Base-by-base conservation (phyloP, 23 tunicate species). In the Ciona savignyi region DNA sequence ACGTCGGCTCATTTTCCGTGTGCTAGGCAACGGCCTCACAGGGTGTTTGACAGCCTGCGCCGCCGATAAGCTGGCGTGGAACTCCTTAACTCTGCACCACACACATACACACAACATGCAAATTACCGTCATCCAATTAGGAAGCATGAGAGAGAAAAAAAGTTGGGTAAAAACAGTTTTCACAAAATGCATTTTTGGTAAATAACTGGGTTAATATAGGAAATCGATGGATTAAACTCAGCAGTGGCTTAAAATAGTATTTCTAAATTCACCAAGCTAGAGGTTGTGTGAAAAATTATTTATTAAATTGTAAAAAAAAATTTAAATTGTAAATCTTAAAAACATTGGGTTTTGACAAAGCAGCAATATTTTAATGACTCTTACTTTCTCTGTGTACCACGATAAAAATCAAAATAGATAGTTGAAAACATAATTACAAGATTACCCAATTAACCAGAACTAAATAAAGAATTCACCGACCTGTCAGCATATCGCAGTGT, bases 401-500 rank as follows among this genome's bases (percentile, higher is more conserved):
- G 19, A 15, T 11, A 49, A 49, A 49, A 11, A 49, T 49, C 20
- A 49, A 49, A 49, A 20, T 49, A 49, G 20, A 49, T 49, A 49
- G 19, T 49, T 11, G 61, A 20, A 49, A 49, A 19, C 21, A 6
- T 29, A 66, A 66, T 27, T 26, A 2, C 28, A 15, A n/a, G 24
- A 28, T 61, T 3, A 2, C 27, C 65, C 65, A 61, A 49, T 1
- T 61, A 61, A 61, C 65, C 24, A 28, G 20, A 9, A 25, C 25
- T 4, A 25, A 75, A 66, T 21, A 26, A 76, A 22, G 3, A 25
- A 9, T 63, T 20, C 0, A 26, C 4, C 15, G 56, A 91, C 97
- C 97, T 84, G 84, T 91, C 86, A 23, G 97, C 97, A 71, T 94
- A 94, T 49, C 99, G 75, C 31, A 94, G 72, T 19, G 99, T 90